These are phyloP conservation scores for Theonella swinhoei DNA, from an alignment of 37 sponge, comb jelly and placozoan genomes.

Conservation along the genomic window DNA sequence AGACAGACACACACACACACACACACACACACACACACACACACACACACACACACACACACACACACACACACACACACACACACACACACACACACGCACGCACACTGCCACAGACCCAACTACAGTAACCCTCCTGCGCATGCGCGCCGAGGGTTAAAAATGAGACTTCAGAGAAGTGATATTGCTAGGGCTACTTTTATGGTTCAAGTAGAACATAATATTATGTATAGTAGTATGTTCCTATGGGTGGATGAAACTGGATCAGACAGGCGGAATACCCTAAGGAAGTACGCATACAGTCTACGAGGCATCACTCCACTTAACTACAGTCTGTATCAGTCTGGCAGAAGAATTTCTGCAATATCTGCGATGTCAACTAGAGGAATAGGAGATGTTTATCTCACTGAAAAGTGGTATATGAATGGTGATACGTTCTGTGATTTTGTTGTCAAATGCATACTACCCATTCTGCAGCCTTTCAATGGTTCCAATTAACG, in stretches of 20 bases:
- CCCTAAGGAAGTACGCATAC: slow-evolving; percentile 28
- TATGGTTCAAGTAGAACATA: slow-evolving; percentile 37
- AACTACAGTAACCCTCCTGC: too few species aligned
- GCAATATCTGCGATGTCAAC: slow-evolving; percentile 33
- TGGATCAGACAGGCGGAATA: slow-evolving; percentile 18
- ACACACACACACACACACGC: too few species aligned
- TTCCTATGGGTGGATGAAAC: slow-evolving; percentile 56
- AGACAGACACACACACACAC: too few species aligned
- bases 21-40: too few species aligned
- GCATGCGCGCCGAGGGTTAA: too few species aligned
- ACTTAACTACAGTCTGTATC: background rate
- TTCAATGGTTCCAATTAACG: too few species aligned
- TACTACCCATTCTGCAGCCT: too few species aligned
- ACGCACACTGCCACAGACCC: too few species aligned
- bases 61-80: too few species aligned
- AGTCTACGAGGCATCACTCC: slow-evolving; percentile 39
- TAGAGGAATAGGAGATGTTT: slow-evolving; percentile 30
- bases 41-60: too few species aligned
- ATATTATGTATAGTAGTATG: slow-evolving; percentile 17
- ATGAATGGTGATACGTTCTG: slow-evolving; percentile 33
- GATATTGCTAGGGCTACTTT: slow-evolving; percentile 10
- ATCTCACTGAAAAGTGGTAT: slow-evolving; percentile 13
- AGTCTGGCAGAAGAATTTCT: slow-evolving; percentile 20
- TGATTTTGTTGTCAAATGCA: slow-evolving; percentile 28
- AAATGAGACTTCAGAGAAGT: slow-evolving; percentile 7